Evolutionary conservation across 1,140 invertebrate species (phyloP).

Genomic region (Drosophila melanica): DNA sequence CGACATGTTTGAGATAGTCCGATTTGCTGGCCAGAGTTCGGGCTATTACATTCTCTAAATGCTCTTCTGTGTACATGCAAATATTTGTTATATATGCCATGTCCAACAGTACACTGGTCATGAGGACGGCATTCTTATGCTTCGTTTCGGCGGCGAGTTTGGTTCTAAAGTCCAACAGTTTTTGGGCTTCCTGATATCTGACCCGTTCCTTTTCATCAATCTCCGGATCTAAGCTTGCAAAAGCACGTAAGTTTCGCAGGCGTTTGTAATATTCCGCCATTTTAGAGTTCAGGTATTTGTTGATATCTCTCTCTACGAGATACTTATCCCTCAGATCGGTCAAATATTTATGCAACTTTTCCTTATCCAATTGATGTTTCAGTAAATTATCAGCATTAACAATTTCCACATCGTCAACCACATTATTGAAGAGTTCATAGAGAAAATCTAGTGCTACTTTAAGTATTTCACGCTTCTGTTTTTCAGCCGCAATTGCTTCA

Average conservation of each 20-base stretch:
- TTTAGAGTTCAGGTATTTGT: slow-evolving; percentile 25
- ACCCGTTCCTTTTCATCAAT: rapidly evolving
- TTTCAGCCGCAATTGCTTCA: no score
- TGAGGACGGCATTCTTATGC: background rate
- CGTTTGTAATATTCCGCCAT: slow-evolving; percentile 50
- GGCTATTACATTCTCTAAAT: slow-evolving; percentile 5
- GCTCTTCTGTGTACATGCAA: slow-evolving; percentile 13
- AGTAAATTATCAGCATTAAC: background rate
- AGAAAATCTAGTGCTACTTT: slow-evolving; percentile 18
- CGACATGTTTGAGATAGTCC: slow-evolving; percentile 5
- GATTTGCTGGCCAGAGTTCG: slow-evolving; percentile 9
- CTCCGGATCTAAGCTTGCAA: background rate
- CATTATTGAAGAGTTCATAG: slow-evolving; percentile 12
- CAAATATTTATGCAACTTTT: slow-evolving; percentile 7
- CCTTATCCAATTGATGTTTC: slow-evolving; percentile 25
- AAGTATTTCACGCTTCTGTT: background rate
- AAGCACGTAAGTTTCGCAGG: slow-evolving; percentile 6
- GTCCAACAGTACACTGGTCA: slow-evolving; percentile 32
- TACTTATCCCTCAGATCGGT: background rate
- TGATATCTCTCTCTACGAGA: background rate
- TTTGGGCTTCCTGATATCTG: slow-evolving; percentile 18
- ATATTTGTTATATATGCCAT: slow-evolving; percentile 19
- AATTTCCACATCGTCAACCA: background rate
- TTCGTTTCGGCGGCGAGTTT: slow-evolving; percentile 1
- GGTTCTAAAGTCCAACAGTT: slow-evolving; percentile 4